Evolutionary conservation across 2,113 vertebrate genomes (phyloP).

Genomic region (Rallus limicola): DNA sequence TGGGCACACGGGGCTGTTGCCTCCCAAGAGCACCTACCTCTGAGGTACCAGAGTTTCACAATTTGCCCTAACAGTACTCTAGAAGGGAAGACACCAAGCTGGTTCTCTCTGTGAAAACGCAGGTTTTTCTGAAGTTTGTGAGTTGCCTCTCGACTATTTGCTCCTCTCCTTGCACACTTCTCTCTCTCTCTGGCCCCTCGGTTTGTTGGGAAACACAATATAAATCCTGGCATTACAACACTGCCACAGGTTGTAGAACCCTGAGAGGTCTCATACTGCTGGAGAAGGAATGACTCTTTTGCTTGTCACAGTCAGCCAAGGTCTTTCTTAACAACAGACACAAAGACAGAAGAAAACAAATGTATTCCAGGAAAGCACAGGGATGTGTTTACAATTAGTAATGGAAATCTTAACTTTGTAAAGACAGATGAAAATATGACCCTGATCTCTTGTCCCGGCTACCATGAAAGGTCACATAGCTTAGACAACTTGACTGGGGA

Average conservation of each 20-base stretch:
- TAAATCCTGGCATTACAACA: neutral
- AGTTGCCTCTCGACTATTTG: neutral
- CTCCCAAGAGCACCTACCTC: neutral
- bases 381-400: neutral
- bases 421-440: neutral
- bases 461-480: neutral
- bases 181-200: neutral
- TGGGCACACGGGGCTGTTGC: neutral
- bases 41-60: neutral
- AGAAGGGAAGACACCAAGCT: neutral
- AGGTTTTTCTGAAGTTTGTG: neutral
- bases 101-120: neutral
- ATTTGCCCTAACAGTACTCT: neutral
- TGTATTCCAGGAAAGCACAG: constrained; percentile 7
- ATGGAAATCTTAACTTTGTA: neutral
- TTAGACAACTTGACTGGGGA: neutral
- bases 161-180: neutral
- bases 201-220: neutral
- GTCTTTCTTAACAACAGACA: constrained; percentile 1
- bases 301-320: neutral
- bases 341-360: neutral
- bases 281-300: neutral
- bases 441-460: neutral
- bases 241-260: neutral
- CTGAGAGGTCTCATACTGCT: neutral